These are phyloP conservation scores for Hylomyscus alleni DNA, from an alignment of 2,797 vertebrate species.

Conservation along the genomic window DNA sequence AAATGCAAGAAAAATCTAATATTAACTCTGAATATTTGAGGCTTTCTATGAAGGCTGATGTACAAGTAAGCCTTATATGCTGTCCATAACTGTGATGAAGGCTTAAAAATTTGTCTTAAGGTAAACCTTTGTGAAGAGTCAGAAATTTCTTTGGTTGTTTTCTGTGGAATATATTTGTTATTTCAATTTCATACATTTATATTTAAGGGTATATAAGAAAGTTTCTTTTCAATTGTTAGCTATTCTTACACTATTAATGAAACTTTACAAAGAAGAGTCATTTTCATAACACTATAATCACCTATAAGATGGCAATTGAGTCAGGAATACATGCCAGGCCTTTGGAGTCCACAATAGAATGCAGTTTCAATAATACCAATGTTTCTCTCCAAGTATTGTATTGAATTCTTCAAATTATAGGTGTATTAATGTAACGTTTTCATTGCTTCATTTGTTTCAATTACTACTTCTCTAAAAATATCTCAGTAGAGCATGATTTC, in stretches of 20 bases:
- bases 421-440: neutral
- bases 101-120: neutral
- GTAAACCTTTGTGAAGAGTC: neutral
- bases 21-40: neutral
- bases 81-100: neutral
- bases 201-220: neutral
- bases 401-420: neutral
- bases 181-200: neutral
- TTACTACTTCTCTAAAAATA: neutral
- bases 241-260: neutral
- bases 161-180: neutral
- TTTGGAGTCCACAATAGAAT: neutral
- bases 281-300: neutral
- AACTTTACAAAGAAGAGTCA: neutral
- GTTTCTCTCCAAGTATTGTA: neutral
- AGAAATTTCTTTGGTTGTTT: neutral
- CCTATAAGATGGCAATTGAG: neutral
- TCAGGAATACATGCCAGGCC: neutral
- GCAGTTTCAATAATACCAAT: neutral
- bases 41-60: neutral
- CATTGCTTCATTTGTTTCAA: constrained; percentile 4
- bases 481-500: neutral
- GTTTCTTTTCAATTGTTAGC: neutral
- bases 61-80: neutral
- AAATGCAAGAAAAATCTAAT: neutral